Evolutionary conservation across 2,113 vertebrate genomes (phyloP), one percentile per base, ranked within the genome.

Genomic region (Theropithecus gelada): DNA sequence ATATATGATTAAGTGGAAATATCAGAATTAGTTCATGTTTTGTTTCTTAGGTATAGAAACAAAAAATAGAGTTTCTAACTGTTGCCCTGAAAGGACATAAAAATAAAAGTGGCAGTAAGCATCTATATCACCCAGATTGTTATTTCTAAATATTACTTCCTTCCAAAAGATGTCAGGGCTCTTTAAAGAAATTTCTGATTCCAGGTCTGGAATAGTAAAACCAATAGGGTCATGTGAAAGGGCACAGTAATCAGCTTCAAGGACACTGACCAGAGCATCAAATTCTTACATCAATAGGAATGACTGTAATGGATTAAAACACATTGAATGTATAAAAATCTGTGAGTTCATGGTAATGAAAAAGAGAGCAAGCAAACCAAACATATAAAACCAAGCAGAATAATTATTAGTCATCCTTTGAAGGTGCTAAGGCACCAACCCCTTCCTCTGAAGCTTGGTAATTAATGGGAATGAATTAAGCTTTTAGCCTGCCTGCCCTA

Each of bases 1-100:
- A 6, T 55, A 22, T 82, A 88, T 35, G 88, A 92, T 80, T 90
- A 92, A 96, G 32, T 75, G 43, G 45, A 92, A 92, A 88, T 81
- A 11, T 52, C 35, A 86, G 72, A 89, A 84, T 45, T 85, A 84
- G 64, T 88, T 96, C n/a, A 70, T 59, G 48, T 82, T 92, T 94
- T 90, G 20, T 76, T 96, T 79, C 79, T 79, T 84, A 94, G 89
- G 64, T 73, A 75, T 50, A 70, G 68, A 82, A 64, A 50, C 43
- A 64, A 89, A 82, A 73, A 70, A 5, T 43, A 75, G 32, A 55
- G 30, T 59, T 72, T 22, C 66, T 90, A 38, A 61, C n/a, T 94
- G n/a, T 64, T 93, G 52, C 45, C 11, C 43, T 90, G 14, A 83
- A 95, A 85, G 84, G 59, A 88, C 22, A 38, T 70, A 85, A 50